Evolutionary conservation across 2,888 invertebrate genomes (phyloP), one percentile per base, ranked within the genome.

Genomic region (Drosophila incognita): DNA sequence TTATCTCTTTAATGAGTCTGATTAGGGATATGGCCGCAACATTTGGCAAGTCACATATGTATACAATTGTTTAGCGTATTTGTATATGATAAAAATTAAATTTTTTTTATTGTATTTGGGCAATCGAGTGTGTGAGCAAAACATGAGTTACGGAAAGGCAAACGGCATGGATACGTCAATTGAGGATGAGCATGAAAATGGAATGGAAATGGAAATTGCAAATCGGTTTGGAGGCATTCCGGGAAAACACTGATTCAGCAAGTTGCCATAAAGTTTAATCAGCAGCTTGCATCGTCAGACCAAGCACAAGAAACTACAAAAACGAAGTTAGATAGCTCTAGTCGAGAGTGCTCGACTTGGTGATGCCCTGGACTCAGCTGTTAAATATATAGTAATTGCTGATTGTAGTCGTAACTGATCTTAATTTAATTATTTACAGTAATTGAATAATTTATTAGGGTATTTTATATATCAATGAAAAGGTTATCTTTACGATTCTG

Each of bases 191-290:
- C 36, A 29, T 13, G 56, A 15, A 33, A 27, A 56, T 13, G 10
- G 18, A n/a, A 56, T 38, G 38, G 49, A 58, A 38, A 53, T 49
- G 57, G 56, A 38, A 27, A 54, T 29, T n/a, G 54, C 51, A 51
- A 52, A 52, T 48, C 8, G 29, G 38, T 15, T 63, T 49, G 52
- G 62, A 64, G 36, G 49, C 38, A 54, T 33, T 52, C 21, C 27
- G 59, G 56, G 63, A 65, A 78, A 78, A 59, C 72, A 87, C 89
- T 90, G 91, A 90, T 90, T 82, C 91, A 91, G 91, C 91, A 90
- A 90, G 83, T 83, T 83, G 85, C 85, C 90, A 91, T 91, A 86
- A 89, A 88, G 85, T 92, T 90, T 91, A 90, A 91, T 92, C 92
- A 91, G 92, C 86, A 91, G 82, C 88, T 82, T 84, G 73, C 81